These are phyloP conservation scores for Drosophila gaucha DNA, from an alignment of 2,888 invertebrate genomes.

Conservation along the genomic window DNA sequence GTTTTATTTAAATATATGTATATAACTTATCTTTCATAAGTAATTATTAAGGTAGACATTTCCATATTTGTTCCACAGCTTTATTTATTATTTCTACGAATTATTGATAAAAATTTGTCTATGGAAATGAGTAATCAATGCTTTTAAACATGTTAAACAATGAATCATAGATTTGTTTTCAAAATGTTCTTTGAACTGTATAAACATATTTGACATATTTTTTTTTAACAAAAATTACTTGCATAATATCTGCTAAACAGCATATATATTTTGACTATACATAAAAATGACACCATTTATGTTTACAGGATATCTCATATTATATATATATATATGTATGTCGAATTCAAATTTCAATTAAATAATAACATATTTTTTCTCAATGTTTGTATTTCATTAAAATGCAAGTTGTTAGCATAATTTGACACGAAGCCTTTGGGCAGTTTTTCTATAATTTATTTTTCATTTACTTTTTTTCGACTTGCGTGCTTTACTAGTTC, in stretches of 20 bases:
- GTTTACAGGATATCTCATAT: background rate
- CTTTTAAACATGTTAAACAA: background rate
- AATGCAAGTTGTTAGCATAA: slow-evolving; percentile 33
- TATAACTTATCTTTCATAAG: too few relatives aligned
- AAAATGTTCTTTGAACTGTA: background rate
- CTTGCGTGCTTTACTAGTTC: slow-evolving; percentile 40
- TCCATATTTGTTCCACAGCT: too few relatives aligned
- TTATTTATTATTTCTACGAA: background rate
- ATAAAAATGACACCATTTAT: background rate
- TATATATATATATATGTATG: too few relatives aligned
- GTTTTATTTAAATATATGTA: too few relatives aligned
- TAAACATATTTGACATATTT: too few relatives aligned
- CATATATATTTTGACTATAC: too few relatives aligned
- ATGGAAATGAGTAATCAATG: background rate
- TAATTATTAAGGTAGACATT: too few relatives aligned
- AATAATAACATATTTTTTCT: slow-evolving; percentile 19
- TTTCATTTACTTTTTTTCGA: background rate
- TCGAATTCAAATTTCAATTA: slow-evolving; percentile 18
- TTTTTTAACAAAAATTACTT: too few relatives aligned
- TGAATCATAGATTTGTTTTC: background rate
- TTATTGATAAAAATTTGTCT: background rate
- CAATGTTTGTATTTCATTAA: slow-evolving; percentile 35
- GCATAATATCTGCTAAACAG: too few relatives aligned
- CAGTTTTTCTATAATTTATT: slow-evolving; percentile 15
- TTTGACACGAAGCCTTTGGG: slow-evolving; percentile 41